These are phyloP conservation scores for Branchinecta lindahli DNA, from an alignment of 1,140 invertebrate species.

Conservation along the genomic window DNA sequence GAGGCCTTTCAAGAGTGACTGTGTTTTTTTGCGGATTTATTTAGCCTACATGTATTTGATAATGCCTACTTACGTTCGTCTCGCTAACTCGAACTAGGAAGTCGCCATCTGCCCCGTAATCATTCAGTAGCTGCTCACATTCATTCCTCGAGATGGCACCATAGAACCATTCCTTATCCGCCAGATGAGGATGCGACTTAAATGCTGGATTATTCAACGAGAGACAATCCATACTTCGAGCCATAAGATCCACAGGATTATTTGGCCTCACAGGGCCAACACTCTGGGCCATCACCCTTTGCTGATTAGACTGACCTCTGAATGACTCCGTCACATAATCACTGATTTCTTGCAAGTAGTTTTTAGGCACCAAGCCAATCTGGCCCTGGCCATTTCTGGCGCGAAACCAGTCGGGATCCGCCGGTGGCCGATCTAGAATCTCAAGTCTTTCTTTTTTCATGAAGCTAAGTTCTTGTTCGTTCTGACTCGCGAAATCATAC, in stretches of 20 bases:
- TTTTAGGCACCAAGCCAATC: slow-evolving; percentile 83
- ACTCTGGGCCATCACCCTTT: slow-evolving; percentile 11
- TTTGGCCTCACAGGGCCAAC: neutral
- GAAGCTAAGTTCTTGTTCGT: slow-evolving; percentile 92
- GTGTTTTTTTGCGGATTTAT: no score
- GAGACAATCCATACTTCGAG: slow-evolving; percentile 19
- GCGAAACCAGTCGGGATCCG: slow-evolving; percentile 97
- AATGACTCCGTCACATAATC: slow-evolving; percentile 72
- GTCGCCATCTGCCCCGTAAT: slow-evolving; percentile 88
- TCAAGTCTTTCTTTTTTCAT: slow-evolving; percentile 88
- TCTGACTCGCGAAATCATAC: slow-evolving; percentile 57
- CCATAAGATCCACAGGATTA: slow-evolving; percentile 16
- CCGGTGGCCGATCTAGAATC: slow-evolving; percentile 80
- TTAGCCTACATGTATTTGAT: no score
- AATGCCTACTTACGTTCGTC: slow-evolving; percentile 90
- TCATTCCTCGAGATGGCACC: slow-evolving; percentile 84
- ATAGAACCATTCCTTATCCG: slow-evolving; percentile 87
- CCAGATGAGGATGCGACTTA: slow-evolving; percentile 42
- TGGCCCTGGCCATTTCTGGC: slow-evolving; percentile 79
- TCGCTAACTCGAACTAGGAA: slow-evolving; percentile 97
- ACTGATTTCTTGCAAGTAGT: slow-evolving; percentile 78
- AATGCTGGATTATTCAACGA: slow-evolving; percentile 14
- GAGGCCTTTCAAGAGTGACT: no score
- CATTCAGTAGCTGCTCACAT: slow-evolving; percentile 84
- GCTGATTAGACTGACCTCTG: slow-evolving; percentile 32